These are phyloP conservation scores for Hippocampus abdominalis DNA, from an alignment of 2,113 vertebrate genomes.

Conservation along the genomic window DNA sequence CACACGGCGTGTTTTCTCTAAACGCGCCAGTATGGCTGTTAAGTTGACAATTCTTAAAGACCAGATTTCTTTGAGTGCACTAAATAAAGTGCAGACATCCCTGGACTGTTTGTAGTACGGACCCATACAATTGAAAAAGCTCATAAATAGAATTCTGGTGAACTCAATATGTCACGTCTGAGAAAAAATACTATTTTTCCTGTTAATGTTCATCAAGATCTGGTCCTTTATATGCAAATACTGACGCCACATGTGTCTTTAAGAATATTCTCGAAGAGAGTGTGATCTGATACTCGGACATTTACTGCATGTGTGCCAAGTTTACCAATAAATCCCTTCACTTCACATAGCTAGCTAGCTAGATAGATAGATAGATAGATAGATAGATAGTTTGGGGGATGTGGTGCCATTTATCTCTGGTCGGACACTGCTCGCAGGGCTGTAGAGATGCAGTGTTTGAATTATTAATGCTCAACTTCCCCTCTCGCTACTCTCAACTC, in stretches of 20 bases:
- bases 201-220: not conserved
- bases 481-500: slow-evolving; percentile 9
- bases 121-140: not conserved
- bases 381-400: not conserved
- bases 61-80: slow-evolving; percentile 29
- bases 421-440: not conserved
- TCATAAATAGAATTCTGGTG: slow-evolving; percentile 38
- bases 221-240: not conserved
- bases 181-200: not conserved
- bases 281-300: not conserved
- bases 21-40: slow-evolving; percentile 30
- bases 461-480: slow-evolving; percentile 22
- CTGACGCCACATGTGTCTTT: not conserved
- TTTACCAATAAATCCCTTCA: not conserved
- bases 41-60: slow-evolving; percentile 41
- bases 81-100: slow-evolving; percentile 17
- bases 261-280: not conserved
- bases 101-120: slow-evolving; percentile 8
- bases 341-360: not conserved
- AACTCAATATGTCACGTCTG: slow-evolving; percentile 13
- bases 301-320: slow-evolving; percentile 4
- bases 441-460: slow-evolving; percentile 9
- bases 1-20: slow-evolving; percentile 14
- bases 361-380: no score
- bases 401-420: slow-evolving; percentile 2